Base-by-base conservation (phyloP, 1,140 invertebrate species). In the Diachasma alloeum region DNA sequence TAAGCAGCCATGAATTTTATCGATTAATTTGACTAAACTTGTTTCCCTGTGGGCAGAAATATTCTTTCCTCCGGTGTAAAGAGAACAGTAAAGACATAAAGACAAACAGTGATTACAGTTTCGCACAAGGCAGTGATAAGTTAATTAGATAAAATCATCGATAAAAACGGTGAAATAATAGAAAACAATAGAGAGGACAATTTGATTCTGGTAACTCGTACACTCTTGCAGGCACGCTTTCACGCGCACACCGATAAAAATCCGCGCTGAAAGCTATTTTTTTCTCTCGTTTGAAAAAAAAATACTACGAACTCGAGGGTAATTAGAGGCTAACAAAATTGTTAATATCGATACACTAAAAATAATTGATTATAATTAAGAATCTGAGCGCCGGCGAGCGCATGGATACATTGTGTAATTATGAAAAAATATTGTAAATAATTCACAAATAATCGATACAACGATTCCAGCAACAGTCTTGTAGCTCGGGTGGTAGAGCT, bases 171-270 rank as follows among this genome's bases (percentile, higher is more conserved):
- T 15, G 22, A 67, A 17, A 67, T 26, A 17, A 67, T 26, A 56
- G 67, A 53, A 75, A 31, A 39, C 13, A 53, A 22, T 11, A 72
- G 37, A 48, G 26, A 53, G 22, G 15, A 77, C 24, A 71, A 76
- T 76, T 76, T 36, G 63, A 77, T 70, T 66, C 75, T 77, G 75
- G 75, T 77, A 77, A 77, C 75, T 77, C 75, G 75, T 77, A 77
- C 69, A 72, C 69, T 69, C 42, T 76, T 76, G 42, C 74, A 76
- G 74, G 68, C 74, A 44, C 36, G 74, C 68, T 76, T 76, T 76
- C 9, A 13, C 22, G 67, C 66, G 26, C 74, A 69, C 42, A 69
- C 37, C 36, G 36, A 69, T 46, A 13, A 75, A 53, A 69, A 42
- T 56, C 37, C 42, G 69, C 37, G 37, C 26, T 15, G 44, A 53